Evolutionary conservation across 37 sponge, comb jelly and placozoan species (phyloP).

Genomic region (Amphimedon queenslandica): DNA sequence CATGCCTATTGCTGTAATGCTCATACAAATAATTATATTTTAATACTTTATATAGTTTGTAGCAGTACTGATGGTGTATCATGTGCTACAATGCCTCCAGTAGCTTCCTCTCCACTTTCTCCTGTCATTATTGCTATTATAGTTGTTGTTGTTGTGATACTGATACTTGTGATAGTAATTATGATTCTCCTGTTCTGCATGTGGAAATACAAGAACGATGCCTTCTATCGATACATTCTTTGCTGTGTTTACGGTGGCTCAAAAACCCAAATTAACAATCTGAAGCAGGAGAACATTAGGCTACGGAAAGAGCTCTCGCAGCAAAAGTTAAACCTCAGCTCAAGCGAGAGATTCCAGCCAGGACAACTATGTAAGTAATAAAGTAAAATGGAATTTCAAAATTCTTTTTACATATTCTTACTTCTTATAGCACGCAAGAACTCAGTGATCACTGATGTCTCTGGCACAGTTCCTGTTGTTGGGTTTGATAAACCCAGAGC

Average conservation of each 20-base stretch:
- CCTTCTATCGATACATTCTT: conserved; percentile 48
- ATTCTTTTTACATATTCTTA: too few species aligned
- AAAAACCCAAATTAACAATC: conserved; percentile 24
- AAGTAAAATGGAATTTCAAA: too few species aligned
- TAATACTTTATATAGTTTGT: neutral
- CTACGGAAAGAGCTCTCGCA: conserved; percentile 59
- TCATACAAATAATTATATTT: neutral
- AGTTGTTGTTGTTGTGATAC: conserved; percentile 4
- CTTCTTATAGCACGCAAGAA: too few species aligned
- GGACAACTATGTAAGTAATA: conserved; percentile 36
- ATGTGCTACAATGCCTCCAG: conserved; percentile 4
- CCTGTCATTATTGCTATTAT: neutral
- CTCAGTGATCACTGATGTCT: too few species aligned
- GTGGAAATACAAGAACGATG: conserved; percentile 65
- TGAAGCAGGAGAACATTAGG: conserved; percentile 75
- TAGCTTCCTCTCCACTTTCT: neutral
- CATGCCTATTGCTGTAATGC: neutral
- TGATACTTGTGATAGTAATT: conserved; percentile 14
- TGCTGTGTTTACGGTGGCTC: conserved; percentile 26
- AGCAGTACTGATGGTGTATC: conserved; percentile 11
- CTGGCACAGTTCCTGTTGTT: too few species aligned
- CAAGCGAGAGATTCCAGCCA: conserved; percentile 12
- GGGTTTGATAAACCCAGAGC: too few species aligned
- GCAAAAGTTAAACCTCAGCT: conserved; percentile 36
- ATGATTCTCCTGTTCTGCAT: conserved; percentile 29